phyloP scores from a whole-genome alignment of 2,113 vertebrate genomes.

The Loxodonta africana region DNA sequence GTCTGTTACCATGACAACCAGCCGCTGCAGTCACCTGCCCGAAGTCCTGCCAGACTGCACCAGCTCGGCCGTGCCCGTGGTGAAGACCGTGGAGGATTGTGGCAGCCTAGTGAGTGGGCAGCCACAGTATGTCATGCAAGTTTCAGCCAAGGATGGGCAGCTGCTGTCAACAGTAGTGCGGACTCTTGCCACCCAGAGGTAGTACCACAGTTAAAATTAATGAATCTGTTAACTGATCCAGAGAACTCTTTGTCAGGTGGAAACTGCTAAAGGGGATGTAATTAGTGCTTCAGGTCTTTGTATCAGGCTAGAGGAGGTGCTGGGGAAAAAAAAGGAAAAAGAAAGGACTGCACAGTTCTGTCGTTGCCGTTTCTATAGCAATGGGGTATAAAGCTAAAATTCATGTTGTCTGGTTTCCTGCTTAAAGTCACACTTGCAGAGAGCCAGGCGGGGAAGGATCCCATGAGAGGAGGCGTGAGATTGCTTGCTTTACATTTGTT shows the following conservation, averaged over 20 bases:
- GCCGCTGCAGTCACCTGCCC: constrained; percentile 90
- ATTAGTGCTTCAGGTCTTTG: constrained; percentile 67
- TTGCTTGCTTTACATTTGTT: constrained; percentile 43
- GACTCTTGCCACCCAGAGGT: constrained; percentile 91
- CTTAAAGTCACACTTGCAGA: constrained; percentile 37
- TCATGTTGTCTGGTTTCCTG: neutral
- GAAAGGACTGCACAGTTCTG: constrained; percentile 18
- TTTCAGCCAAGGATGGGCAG: constrained; percentile 91
- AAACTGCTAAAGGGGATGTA: constrained; percentile 48
- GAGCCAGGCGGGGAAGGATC: constrained; percentile 13
- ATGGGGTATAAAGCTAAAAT: constrained; percentile 52
- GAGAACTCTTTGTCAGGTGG: constrained; percentile 61
- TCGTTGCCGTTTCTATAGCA: constrained; percentile 26
- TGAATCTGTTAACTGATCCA: constrained; percentile 45
- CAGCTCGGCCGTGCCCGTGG: constrained; percentile 70
- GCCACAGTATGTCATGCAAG: constrained; percentile 92
- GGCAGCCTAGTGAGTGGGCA: constrained; percentile 83
- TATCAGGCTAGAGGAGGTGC: constrained; percentile 52
- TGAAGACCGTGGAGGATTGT: constrained; percentile 87
- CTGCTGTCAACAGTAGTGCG: constrained; percentile 90
- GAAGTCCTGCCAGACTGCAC: constrained; percentile 89
- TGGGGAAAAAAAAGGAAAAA: neutral
- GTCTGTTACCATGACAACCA: constrained; percentile 91
- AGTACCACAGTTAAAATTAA: constrained; percentile 75
- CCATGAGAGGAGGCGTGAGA: neutral